A percentile compares a stretch with the other conserved stretches of the same genome.
Conservation (phyloP, 37 sponge, comb jelly and placozoan species). For the Aplysina aerophoba region DNA sequence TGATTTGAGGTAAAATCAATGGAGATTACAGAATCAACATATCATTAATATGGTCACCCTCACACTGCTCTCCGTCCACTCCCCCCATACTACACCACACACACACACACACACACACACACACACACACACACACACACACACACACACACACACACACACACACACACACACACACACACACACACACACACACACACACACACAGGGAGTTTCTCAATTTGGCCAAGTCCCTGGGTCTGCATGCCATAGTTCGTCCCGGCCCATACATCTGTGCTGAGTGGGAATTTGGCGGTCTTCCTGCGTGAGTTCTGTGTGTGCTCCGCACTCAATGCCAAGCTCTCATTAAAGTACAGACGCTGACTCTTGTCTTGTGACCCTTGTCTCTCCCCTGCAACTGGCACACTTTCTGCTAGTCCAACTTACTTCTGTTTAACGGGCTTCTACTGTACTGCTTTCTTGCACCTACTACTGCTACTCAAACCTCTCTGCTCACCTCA, state of each 20-base stretch:
- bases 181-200: constrained; percentile 55
- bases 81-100: background rate
- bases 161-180: constrained; percentile 55
- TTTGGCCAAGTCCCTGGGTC: constrained; percentile 71
- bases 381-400: too few species aligned
- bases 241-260: constrained; percentile 90
- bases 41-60: background rate
- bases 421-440: too few species aligned
- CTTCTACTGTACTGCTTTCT: too few species aligned
- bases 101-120: constrained; percentile 30
- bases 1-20: constrained; percentile 38
- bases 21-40: background rate
- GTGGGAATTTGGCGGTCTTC: constrained; percentile 95
- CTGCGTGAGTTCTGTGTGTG: constrained; percentile 81
- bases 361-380: too few species aligned
- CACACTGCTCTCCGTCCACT: background rate
- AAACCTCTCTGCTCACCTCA: too few species aligned
- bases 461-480: too few species aligned
- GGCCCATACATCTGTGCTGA: constrained; percentile 98
- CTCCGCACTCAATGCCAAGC: too few species aligned
- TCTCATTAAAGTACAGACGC: too few species aligned
- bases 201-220: constrained; percentile 59
- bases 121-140: constrained; percentile 35
- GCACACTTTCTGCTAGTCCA: too few species aligned
- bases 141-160: constrained; percentile 33